Evolutionary conservation across 2,113 vertebrate genomes (phyloP).

Genomic region (Dolichallabes microphthalmus): DNA sequence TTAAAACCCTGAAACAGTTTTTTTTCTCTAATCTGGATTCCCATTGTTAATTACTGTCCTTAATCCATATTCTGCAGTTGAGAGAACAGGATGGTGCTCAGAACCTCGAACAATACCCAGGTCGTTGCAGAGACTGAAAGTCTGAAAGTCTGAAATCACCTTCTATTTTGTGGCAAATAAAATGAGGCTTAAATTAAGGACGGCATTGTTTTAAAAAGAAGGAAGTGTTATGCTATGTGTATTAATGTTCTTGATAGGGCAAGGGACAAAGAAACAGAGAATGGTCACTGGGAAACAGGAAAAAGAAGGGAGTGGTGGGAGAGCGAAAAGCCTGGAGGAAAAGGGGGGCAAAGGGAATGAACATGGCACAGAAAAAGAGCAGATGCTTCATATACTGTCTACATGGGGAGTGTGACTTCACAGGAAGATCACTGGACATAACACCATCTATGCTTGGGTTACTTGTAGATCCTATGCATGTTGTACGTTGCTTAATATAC

Average conservation of each 20-base stretch:
- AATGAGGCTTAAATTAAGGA: neutral
- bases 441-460: neutral
- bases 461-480: neutral
- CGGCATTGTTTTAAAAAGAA: neutral
- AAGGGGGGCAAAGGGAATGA: neutral
- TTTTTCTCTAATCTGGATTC: constrained; percentile 7
- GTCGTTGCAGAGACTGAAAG: neutral
- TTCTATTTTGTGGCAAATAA: neutral
- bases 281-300: constrained; percentile 17
- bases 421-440: neutral
- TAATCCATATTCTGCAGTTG: neutral
- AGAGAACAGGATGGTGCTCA: neutral
- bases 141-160: neutral
- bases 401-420: constrained; percentile 33
- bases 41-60: constrained; percentile 7
- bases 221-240: constrained; percentile 15
- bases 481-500: neutral
- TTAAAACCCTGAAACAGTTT: neutral
- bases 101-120: neutral
- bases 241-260: constrained; percentile 17
- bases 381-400: constrained; percentile 25
- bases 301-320: constrained; percentile 16
- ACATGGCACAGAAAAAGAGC: constrained; percentile 23
- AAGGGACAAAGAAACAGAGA: constrained; percentile 22
- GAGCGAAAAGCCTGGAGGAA: constrained; percentile 2